These are phyloP conservation scores for Botia kubotai DNA, from an alignment of 2,797 vertebrate species.

Conservation along the genomic window DNA sequence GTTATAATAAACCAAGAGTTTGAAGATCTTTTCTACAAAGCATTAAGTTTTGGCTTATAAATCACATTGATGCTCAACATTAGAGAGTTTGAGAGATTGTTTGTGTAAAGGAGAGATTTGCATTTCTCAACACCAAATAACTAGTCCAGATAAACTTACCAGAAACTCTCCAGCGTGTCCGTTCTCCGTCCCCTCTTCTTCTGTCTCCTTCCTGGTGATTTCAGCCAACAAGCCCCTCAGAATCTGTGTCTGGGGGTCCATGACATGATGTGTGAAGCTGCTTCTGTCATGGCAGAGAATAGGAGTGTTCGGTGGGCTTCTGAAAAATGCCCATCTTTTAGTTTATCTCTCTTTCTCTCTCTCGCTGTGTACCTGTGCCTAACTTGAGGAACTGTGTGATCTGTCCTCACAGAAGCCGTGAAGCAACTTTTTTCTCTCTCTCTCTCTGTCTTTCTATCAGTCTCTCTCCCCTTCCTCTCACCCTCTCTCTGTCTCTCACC, in stretches of 20 bases:
- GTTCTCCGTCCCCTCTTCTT: slow-evolving; percentile 67
- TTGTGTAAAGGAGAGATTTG: background rate
- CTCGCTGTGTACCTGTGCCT: background rate
- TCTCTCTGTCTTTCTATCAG: too few relatives aligned
- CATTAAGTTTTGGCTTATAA: background rate
- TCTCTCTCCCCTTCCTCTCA: too few relatives aligned
- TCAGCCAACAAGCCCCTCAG: slow-evolving; percentile 81
- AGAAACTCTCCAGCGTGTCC: slow-evolving; percentile 77
- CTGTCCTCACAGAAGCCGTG: slow-evolving; percentile 83
- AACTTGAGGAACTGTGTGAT: slow-evolving; percentile 65
- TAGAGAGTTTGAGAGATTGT: background rate
- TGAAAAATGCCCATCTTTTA: slow-evolving; percentile 49
- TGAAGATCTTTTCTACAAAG: background rate
- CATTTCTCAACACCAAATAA: background rate
- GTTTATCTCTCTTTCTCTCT: slow-evolving; percentile 16
- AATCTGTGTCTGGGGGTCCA: slow-evolving; percentile 85
- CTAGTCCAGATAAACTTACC: slow-evolving; percentile 69
- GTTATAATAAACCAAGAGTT: too few relatives aligned
- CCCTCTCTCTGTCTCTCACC: too few relatives aligned
- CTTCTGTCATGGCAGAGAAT: slow-evolving; percentile 67
- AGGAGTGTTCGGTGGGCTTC: slow-evolving; percentile 5
- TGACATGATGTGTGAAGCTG: slow-evolving; percentile 63
- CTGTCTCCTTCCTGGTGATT: slow-evolving; percentile 77
- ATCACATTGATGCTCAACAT: background rate
- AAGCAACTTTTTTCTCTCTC: slow-evolving; percentile 57